phyloP scores from a whole-genome alignment of 2,888 invertebrate genomes.

The Cheilosia vulpina region DNA sequence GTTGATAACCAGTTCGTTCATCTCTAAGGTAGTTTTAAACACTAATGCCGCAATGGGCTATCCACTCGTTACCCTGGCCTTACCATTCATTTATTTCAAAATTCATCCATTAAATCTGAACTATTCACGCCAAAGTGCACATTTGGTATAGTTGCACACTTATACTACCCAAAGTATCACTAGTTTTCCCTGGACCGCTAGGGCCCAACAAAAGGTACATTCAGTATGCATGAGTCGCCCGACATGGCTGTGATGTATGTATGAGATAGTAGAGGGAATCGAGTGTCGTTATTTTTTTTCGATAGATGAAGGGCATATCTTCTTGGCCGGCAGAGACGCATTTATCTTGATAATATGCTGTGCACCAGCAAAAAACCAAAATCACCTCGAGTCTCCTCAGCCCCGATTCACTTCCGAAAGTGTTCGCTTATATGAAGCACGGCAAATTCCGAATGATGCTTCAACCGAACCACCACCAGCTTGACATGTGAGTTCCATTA shows the following conservation, averaged over 20 bases:
- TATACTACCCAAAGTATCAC: not conserved
- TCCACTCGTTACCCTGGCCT: not conserved
- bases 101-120: conserved; percentile 26
- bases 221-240: conserved; percentile 25
- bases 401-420: conserved; percentile 4
- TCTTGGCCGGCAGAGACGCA: conserved; percentile 31
- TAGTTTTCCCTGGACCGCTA: conserved; percentile 2
- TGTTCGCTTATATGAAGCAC: not conserved
- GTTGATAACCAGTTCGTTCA: too few relatives aligned
- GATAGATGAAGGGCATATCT: conserved; percentile 1
- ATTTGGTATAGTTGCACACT: not conserved
- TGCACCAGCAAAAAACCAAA: not conserved
- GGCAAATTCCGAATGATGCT: not conserved
- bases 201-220: conserved; percentile 20
- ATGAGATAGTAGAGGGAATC: not conserved
- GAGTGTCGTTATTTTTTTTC: not conserved
- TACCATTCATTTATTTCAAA: conserved; percentile 12
- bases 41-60: too few relatives aligned
- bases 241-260: conserved; percentile 4
- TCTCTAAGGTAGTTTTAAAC: too few relatives aligned
- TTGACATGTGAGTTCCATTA: conserved; percentile 66
- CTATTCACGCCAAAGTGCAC: conserved; percentile 26
- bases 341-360: conserved; percentile 55
- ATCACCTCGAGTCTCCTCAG: not conserved
- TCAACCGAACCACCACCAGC: conserved; percentile 43